These are phyloP conservation scores for Valencia hispanica DNA, from an alignment of 2,797 vertebrate species.

Conservation along the genomic window DNA sequence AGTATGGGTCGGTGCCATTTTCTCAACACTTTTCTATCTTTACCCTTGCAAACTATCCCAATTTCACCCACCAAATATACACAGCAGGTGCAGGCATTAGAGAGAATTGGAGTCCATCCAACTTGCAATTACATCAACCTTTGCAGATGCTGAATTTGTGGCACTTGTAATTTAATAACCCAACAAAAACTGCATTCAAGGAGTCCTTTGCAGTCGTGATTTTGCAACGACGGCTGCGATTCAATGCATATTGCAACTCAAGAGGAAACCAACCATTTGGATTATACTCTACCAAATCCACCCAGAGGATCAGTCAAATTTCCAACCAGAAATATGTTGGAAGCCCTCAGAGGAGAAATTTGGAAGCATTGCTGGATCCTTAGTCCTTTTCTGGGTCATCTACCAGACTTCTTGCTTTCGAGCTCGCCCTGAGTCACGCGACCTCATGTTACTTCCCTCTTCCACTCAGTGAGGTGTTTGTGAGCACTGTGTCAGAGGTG, in stretches of 20 bases:
- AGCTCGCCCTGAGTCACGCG: conserved; percentile 33
- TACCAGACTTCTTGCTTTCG: neutral
- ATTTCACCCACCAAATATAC: neutral
- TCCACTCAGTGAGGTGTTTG: conserved; percentile 61
- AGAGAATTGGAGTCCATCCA: no score
- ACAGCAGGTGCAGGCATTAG: neutral
- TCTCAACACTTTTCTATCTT: neutral
- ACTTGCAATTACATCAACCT: no score
- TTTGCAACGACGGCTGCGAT: neutral
- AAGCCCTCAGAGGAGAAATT: neutral
- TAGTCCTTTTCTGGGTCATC: no score
- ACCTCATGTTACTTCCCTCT: conserved; percentile 31
- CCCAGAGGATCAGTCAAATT: neutral
- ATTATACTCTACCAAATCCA: neutral
- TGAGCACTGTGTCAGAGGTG: conserved; percentile 64
- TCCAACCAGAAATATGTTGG: no score
- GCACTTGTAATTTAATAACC: no score
- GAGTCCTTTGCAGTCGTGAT: neutral
- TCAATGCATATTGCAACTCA: neutral
- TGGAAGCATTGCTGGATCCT: neutral
- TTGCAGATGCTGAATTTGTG: no score
- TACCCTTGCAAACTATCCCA: neutral
- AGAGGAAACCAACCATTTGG: neutral
- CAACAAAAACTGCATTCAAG: no score
- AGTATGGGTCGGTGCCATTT: neutral